Conservation (phyloP, 2,888 invertebrate genomes). For the Spodoptera exigua region DNA sequence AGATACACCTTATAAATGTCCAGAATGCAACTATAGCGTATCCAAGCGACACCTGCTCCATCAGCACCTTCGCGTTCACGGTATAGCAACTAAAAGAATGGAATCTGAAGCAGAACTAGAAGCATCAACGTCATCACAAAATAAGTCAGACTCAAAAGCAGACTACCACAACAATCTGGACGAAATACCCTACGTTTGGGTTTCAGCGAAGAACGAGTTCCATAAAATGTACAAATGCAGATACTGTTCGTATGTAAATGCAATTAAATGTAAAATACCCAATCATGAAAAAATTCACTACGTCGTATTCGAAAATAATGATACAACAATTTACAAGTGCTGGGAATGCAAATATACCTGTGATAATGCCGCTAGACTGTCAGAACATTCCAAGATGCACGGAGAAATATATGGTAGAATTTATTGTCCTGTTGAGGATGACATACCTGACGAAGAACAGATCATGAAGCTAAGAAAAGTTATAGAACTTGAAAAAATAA, state of each 20-base stretch:
- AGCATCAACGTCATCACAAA: constrained; percentile 63
- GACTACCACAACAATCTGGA: constrained; percentile 78
- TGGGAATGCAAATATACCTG: constrained; percentile 94
- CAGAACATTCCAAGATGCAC: constrained; percentile 93
- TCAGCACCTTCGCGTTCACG: constrained; percentile 94
- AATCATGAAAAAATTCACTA: constrained; percentile 95
- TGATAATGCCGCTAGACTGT: constrained; percentile 92
- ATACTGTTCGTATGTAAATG: constrained; percentile 95
- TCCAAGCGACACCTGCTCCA: constrained; percentile 94
- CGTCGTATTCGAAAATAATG: constrained; percentile 84
- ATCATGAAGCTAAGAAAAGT: constrained; percentile 83
- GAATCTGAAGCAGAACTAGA: constrained; percentile 83
- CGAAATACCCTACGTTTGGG: constrained; percentile 93
- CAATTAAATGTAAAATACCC: constrained; percentile 93
- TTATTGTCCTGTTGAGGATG: constrained; percentile 91
- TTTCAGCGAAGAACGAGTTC: constrained; percentile 92
- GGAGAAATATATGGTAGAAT: constrained; percentile 92
- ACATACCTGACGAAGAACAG: constrained; percentile 91
- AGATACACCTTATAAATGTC: constrained; percentile 94
- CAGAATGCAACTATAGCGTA: constrained; percentile 94
- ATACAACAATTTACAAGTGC: constrained; percentile 90
- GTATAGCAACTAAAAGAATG: constrained; percentile 84
- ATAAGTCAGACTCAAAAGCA: constrained; percentile 64
- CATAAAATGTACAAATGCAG: constrained; percentile 96
- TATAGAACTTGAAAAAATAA: constrained; percentile 78